These are phyloP conservation scores for Xestobium rufovillosum DNA, from an alignment of 2,888 invertebrate genomes.

Conservation along the genomic window DNA sequence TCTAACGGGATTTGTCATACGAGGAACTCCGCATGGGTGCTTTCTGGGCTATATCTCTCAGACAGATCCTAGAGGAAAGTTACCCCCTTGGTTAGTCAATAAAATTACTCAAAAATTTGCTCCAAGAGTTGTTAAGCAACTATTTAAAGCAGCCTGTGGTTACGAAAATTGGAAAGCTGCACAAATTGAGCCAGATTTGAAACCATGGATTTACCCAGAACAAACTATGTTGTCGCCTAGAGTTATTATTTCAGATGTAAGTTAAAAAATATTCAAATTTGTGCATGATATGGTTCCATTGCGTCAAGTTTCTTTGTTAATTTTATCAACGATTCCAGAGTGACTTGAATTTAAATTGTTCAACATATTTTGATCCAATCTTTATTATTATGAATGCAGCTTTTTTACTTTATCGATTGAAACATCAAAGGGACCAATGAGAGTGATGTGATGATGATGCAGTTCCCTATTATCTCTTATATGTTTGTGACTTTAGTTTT, in stretches of 20 bases:
- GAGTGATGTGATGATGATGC: too few relatives aligned
- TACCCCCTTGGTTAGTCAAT: constrained; percentile 87
- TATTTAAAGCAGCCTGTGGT: constrained; percentile 73
- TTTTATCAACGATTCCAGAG: too few relatives aligned
- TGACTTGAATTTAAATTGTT: too few relatives aligned
- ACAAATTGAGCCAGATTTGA: constrained; percentile 63
- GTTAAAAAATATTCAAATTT: too few relatives aligned
- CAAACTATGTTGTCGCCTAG: constrained; percentile 64
- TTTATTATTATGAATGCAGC: too few relatives aligned
- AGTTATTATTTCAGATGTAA: constrained; percentile 63
- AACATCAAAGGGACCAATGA: too few relatives aligned
- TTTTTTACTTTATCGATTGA: too few relatives aligned
- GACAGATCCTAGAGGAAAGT: constrained; percentile 79
- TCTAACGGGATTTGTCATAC: constrained; percentile 61
- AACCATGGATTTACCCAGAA: constrained; percentile 85
- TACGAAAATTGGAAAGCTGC: constrained; percentile 77
- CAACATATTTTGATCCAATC: too few relatives aligned
- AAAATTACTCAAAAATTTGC: constrained; percentile 79
- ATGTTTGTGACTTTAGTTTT: too few relatives aligned
- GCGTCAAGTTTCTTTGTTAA: too few relatives aligned
- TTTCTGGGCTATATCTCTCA: constrained; percentile 84
- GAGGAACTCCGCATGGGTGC: constrained; percentile 56
- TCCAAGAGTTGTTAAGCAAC: constrained; percentile 74
- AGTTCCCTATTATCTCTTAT: too few relatives aligned
- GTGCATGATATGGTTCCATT: too few relatives aligned